Conservation (phyloP, 2,888 invertebrate genomes). For the Plagodis dolabraria region DNA sequence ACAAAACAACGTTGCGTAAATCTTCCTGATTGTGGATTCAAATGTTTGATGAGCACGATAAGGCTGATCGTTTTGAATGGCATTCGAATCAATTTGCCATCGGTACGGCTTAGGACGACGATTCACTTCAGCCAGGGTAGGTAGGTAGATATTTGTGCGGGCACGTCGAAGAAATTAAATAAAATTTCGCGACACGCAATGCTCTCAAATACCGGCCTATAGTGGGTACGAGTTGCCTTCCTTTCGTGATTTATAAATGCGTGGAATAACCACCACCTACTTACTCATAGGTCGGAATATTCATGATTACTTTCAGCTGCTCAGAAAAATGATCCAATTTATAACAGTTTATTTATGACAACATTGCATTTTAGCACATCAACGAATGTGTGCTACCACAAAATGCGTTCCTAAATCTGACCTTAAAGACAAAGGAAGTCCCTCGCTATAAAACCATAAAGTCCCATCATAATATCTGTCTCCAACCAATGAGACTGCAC, state of each 20-base stretch:
- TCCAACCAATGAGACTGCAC: constrained; percentile 16
- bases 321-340: not conserved
- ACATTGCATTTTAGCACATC: not conserved
- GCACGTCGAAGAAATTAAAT: constrained; percentile 21
- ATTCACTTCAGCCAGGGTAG: constrained; percentile 40
- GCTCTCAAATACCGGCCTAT: constrained; percentile 30
- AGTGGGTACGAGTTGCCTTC: constrained; percentile 32
- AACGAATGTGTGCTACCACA: not conserved
- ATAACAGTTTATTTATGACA: not conserved
- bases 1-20: constrained; percentile 46
- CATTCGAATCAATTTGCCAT: constrained; percentile 57
- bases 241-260: constrained; percentile 32
- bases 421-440: constrained; percentile 11
- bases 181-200: constrained; percentile 48
- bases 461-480: constrained; percentile 20
- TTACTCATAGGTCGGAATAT: constrained; percentile 18
- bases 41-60: constrained; percentile 49
- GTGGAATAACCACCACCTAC: constrained; percentile 2
- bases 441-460: constrained; percentile 15
- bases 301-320: constrained; percentile 18
- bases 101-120: constrained; percentile 42
- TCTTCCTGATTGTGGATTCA: constrained; percentile 30
- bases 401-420: constrained; percentile 5
- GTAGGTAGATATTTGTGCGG: constrained; percentile 34
- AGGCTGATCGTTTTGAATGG: constrained; percentile 48